Evolutionary conservation across 2,113 vertebrate genomes (phyloP).

Genomic region (Myrmecobius fasciatus): DNA sequence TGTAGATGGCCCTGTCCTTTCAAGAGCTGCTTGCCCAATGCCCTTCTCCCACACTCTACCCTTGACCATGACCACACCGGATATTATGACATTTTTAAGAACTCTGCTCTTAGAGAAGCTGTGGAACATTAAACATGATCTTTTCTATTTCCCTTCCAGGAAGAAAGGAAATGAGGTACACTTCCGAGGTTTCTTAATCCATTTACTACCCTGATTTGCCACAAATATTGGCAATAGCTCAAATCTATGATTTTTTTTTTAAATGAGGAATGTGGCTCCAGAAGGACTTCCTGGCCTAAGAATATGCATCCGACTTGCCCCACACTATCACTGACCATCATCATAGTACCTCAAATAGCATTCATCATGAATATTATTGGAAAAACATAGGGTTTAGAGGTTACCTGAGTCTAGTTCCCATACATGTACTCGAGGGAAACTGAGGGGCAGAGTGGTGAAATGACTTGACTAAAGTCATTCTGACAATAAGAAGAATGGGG

Average conservation of each 20-base stretch:
- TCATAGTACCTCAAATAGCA: background rate
- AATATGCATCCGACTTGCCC: background rate
- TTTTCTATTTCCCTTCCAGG: conserved; percentile 18
- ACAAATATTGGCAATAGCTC: conserved; percentile 30
- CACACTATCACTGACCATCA: background rate
- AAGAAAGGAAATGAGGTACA: conserved; percentile 12
- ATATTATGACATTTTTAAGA: conserved; percentile 8
- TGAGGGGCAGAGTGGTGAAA: background rate
- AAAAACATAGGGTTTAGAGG: background rate
- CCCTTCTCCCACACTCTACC: background rate
- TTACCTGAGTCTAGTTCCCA: background rate
- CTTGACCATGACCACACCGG: background rate
- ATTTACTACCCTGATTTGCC: conserved; percentile 22
- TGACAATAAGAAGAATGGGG: background rate
- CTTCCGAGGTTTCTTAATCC: conserved; percentile 40
- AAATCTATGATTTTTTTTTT: conserved; percentile 11
- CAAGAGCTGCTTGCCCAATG: background rate
- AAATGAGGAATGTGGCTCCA: conserved; percentile 15
- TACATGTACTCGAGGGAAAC: background rate
- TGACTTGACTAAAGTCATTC: background rate
- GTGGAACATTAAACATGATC: background rate
- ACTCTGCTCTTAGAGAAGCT: conserved; percentile 17
- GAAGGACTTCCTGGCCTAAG: background rate
- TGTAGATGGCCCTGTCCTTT: background rate
- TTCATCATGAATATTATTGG: conserved; percentile 14